Base-by-base conservation (phyloP, 2,113 vertebrate genomes). In the Puntigrus tetrazona region DNA sequence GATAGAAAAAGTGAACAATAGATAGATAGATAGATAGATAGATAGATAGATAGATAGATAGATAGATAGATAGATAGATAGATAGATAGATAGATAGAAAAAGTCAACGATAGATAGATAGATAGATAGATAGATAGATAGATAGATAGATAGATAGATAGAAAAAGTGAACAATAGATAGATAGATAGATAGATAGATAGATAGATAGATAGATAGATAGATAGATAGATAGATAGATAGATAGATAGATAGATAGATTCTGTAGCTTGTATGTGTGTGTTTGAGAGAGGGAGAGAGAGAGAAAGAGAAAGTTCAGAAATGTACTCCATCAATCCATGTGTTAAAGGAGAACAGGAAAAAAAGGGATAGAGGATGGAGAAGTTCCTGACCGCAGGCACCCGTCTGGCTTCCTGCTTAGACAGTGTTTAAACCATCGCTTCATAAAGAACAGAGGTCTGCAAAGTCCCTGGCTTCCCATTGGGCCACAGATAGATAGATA, bases 401-500 rank as follows among this genome's bases (percentile, higher is more conserved):
- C 77, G 65, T 86, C 78, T 77, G 81, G 83, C 82, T 63, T 91
- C 89, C 91, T 43, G 47, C 50, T 67, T 72, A 70, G 78, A 80
- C n/a, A 18, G 75, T 77, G 74, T 78, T 78, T 78, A 78, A 78
- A 36, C 50, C 50, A 57, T 52, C 29, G 45, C 47, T 36, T 20
- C 75, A 78, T 78, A 78, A 78, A 78, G 20, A 78, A 57, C 50
- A 57, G 75, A 70, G 79, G 63, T 91, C 91, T 85, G 91, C 89
- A 91, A 90, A 92, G 90, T 89, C 86, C 73, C 70, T 50, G 81
- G 88, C 89, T 93, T 91, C 90, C 86, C 88, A 84, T 90, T 87
- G 87, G 91, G 88, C 89, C 92, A 90, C 90, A 93, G 92, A 92
- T 93, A n/a, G n/a, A n/a, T n/a, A n/a, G n/a, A n/a, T n/a, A 69